These are phyloP conservation scores for Danio rerio DNA, from an alignment of 2,113 vertebrate genomes.

Conservation along the genomic window DNA sequence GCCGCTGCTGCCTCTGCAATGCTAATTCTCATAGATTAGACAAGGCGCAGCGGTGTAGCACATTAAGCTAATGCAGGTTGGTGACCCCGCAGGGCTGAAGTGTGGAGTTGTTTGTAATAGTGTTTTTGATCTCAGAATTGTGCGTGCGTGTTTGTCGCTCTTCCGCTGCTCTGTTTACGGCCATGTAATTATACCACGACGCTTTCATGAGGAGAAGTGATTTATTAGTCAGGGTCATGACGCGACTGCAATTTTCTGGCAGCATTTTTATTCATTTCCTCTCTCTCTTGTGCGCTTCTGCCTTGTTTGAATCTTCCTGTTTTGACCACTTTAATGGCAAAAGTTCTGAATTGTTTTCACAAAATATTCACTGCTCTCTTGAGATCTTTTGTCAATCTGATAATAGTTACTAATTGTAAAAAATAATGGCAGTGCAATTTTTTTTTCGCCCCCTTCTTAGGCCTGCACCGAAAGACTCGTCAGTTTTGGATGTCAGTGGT, in stretches of 20 bases:
- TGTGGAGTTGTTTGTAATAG: conserved; percentile 50
- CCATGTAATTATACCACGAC: conserved; percentile 45
- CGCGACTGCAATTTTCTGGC: conserved; percentile 60
- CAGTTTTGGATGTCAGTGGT: conserved; percentile 86
- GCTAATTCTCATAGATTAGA: conserved; percentile 56
- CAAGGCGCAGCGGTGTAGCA: conserved; percentile 43
- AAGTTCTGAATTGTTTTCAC: neutral
- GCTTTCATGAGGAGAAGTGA: conserved; percentile 66
- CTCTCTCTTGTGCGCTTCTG: neutral
- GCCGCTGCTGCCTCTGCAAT: conserved; percentile 12
- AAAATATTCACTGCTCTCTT: conserved; percentile 9
- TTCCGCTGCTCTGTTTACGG: conserved; percentile 67
- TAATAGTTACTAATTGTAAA: neutral
- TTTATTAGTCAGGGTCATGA: conserved; percentile 76
- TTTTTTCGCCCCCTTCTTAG: conserved; percentile 66
- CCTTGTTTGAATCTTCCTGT: conserved; percentile 25
- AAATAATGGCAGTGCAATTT: neutral
- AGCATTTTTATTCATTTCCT: conserved; percentile 9
- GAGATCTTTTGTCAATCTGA: neutral
- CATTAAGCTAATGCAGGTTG: conserved; percentile 61
- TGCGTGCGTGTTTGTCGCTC: conserved; percentile 46
- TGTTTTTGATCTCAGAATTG: conserved; percentile 45
- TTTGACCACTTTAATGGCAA: conserved; percentile 4
- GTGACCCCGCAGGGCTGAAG: conserved; percentile 55
- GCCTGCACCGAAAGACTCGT: conserved; percentile 82